These are phyloP conservation scores for Gandaritis pyraliata DNA, from an alignment of 2,888 invertebrate genomes.

Conservation along the genomic window DNA sequence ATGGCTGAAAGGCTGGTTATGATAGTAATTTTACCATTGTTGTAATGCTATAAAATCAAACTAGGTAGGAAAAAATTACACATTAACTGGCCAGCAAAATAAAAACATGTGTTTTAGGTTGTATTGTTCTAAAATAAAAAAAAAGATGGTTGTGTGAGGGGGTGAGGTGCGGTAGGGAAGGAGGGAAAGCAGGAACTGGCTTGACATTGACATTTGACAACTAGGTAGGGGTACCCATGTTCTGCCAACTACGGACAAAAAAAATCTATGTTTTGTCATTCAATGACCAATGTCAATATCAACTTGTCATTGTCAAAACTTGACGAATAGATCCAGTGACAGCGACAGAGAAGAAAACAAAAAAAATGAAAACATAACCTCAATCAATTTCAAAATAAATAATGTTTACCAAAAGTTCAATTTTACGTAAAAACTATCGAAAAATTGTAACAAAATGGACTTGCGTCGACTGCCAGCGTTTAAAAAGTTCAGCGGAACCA, in stretches of 20 bases:
- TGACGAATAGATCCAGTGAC: no score
- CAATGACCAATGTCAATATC: no score
- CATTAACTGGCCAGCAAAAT: not conserved
- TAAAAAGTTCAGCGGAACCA: slow-evolving; percentile 64
- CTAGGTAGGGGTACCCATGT: no score
- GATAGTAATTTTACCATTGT: slow-evolving; percentile 57
- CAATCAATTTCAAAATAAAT: slow-evolving; percentile 28
- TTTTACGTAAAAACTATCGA: slow-evolving; percentile 55
- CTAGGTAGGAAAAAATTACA: not conserved
- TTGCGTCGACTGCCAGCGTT: slow-evolving; percentile 51
- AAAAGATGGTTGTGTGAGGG: no score
- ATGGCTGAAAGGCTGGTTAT: not conserved
- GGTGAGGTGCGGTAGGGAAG: no score
- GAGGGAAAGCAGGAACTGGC: no score
- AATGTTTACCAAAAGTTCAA: slow-evolving; percentile 59
- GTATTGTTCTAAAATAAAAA: no score
- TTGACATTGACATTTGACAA: no score
- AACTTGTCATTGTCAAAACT: slow-evolving; percentile 12
- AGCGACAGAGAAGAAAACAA: not conserved
- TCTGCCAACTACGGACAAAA: no score
- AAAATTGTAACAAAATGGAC: slow-evolving; percentile 58
- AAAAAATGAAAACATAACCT: slow-evolving; percentile 55
- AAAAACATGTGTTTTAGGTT: not conserved
- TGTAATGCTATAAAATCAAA: slow-evolving; percentile 17
- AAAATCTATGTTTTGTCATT: no score